Evolutionary conservation across 2,888 invertebrate species (phyloP).

Genomic region (Synergus gifuensis): DNA sequence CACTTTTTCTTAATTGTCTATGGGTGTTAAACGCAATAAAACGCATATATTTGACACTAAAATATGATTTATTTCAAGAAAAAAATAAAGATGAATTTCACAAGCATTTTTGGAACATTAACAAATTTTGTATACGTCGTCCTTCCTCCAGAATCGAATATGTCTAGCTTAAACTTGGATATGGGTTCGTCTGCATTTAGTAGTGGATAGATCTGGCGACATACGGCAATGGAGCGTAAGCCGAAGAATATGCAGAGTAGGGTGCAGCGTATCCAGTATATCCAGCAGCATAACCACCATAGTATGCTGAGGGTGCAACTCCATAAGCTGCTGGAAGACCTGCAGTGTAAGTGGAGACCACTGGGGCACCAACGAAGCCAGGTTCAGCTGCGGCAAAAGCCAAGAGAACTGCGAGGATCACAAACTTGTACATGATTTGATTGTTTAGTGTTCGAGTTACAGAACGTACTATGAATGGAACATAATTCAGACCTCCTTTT

Average conservation of each 20-base stretch:
- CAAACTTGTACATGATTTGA: constrained; percentile 61
- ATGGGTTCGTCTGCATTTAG: background rate
- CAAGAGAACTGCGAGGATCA: constrained; percentile 59
- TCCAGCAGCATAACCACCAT: background rate
- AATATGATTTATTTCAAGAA: background rate
- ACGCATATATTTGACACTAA: background rate
- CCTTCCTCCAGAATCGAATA: background rate
- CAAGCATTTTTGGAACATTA: background rate
- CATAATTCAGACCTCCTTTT: background rate
- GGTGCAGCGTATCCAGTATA: background rate
- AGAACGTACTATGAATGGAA: background rate
- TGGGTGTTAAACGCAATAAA: background rate
- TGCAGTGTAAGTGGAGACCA: constrained; percentile 58
- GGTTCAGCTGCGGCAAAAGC: constrained; percentile 77
- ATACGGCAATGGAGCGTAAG: background rate
- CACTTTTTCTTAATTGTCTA: no score
- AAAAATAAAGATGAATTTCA: background rate
- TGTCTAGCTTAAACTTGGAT: background rate
- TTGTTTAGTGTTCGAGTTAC: constrained; percentile 17
- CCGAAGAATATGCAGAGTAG: background rate
- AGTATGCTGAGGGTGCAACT: constrained; percentile 66
- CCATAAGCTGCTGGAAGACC: constrained; percentile 62
- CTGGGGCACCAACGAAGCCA: constrained; percentile 59
- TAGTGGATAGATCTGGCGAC: constrained; percentile 23
- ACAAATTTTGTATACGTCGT: background rate